Evolutionary conservation across 2,888 invertebrate genomes (phyloP), one percentile per base, ranked within the genome.

Genomic region (Ophion costatus): DNA sequence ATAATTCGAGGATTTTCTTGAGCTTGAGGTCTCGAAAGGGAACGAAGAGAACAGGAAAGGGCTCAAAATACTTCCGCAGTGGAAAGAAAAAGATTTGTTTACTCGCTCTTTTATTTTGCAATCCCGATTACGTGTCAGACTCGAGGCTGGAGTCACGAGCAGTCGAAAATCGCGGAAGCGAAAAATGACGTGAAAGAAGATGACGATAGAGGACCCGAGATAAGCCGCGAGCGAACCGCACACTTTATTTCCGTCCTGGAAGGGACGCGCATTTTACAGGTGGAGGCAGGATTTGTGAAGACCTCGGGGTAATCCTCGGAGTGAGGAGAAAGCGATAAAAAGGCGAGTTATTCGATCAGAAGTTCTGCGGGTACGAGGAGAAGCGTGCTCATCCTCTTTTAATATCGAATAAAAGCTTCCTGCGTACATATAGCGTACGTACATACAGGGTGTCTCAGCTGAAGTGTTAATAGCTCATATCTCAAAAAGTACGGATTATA

Each of bases 311-410:
- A 33, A 78, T 70, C 63, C 70, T 29, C 17, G 33, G 56, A 74
- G 79, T 29, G 57, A 70, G 24, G 64, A 63, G 57, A 79, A 63
- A 10, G 42, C 42, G 22, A 75, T 75, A 75, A 83, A 79, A 82
- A 51, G 14, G 45, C 20, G 51, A 79, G 56, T 78, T 42, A 38
- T 42, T 67, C 42, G 24, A 42, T 73, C 61, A 42, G 42, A 59
- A 57, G 22, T 59, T 73, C 14, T 59, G 66, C 7, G 6, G 11
- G 45, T 51, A 70, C 17, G 20, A 51, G n/a, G 61, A 20, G 14
- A 20, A 73, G 4, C 22, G 38, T 7, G 20, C 11, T 38, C 38
- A 20, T 38, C 22, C 22, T 38, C 59, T 59, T 59, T 73, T 73
- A 57, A 73, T 33, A 59, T 59, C 17, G 11, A 4, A 24, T 29